phyloP scores from a whole-genome alignment of 2,113 vertebrate species.

The Ancistrus triradiatus region DNA sequence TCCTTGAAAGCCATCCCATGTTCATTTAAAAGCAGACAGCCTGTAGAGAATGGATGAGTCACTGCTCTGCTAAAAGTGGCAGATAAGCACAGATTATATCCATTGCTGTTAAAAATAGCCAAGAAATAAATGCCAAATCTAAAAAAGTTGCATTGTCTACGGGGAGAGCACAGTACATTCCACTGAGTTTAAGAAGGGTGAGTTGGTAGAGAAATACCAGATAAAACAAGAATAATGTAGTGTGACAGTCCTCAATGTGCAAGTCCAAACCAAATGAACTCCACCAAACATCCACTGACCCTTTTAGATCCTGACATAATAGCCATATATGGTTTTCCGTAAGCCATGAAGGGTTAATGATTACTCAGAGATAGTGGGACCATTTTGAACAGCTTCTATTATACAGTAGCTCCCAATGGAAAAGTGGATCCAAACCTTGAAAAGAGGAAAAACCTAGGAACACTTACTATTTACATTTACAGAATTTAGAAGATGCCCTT shows the following conservation, averaged over 20 bases:
- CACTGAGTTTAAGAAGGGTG: conserved; percentile 32
- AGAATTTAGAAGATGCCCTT: no score
- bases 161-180: conserved; percentile 38
- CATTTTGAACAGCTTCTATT: no score
- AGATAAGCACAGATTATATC: conserved; percentile 45
- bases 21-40: conserved; percentile 42
- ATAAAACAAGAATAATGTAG: conserved; percentile 35
- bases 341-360: background rate
- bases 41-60: conserved; percentile 25
- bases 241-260: conserved; percentile 22
- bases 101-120: conserved; percentile 36
- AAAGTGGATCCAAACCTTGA: no score
- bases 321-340: no score
- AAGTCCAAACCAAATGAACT: conserved; percentile 20
- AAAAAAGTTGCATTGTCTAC: conserved; percentile 1
- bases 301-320: conserved; percentile 9
- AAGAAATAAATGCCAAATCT: background rate
- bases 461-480: no score
- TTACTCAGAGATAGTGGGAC: no score
- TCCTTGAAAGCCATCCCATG: conserved; percentile 42
- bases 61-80: conserved; percentile 31
- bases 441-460: no score
- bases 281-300: background rate
- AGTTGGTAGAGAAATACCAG: conserved; percentile 32
- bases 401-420: no score